Conservation (phyloP, 2,888 invertebrate genomes). For the Bombylius major region DNA sequence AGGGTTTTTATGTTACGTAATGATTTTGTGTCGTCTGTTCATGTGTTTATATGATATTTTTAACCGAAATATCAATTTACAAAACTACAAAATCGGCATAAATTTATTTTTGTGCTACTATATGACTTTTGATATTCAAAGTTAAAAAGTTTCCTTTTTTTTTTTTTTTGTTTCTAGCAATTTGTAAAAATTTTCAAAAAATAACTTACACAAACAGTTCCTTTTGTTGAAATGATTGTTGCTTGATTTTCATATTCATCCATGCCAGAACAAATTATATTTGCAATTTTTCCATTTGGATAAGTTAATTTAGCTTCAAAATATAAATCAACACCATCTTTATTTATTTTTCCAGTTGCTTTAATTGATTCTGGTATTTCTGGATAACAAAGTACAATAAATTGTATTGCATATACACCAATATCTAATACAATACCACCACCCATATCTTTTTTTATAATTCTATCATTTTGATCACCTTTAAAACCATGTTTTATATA, state of each 20-base stretch:
- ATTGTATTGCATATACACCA: conserved; percentile 60
- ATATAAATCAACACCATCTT: conserved; percentile 51
- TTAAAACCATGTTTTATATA: conserved; percentile 53
- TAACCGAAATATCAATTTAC: no score
- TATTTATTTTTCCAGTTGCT: conserved; percentile 52
- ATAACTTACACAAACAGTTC: conserved; percentile 20
- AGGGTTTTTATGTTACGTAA: no score
- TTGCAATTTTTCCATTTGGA: conserved; percentile 16
- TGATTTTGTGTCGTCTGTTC: no score
- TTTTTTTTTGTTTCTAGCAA: no score
- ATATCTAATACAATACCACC: conserved; percentile 63
- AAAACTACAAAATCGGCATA: no score
- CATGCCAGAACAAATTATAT: conserved; percentile 21
- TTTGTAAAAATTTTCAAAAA: not conserved
- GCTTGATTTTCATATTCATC: conserved; percentile 20
- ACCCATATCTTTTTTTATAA: conserved; percentile 51
- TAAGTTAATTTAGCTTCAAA: conserved; percentile 21
- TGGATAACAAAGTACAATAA: conserved; percentile 51
- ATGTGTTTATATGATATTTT: no score
- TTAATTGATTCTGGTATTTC: conserved; percentile 52
- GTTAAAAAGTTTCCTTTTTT: no score
- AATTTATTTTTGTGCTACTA: no score
- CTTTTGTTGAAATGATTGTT: conserved; percentile 20
- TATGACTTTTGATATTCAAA: no score
- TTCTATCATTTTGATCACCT: conserved; percentile 39